Base-by-base conservation (phyloP, 2,888 invertebrate species). In the Hololepta plana region DNA sequence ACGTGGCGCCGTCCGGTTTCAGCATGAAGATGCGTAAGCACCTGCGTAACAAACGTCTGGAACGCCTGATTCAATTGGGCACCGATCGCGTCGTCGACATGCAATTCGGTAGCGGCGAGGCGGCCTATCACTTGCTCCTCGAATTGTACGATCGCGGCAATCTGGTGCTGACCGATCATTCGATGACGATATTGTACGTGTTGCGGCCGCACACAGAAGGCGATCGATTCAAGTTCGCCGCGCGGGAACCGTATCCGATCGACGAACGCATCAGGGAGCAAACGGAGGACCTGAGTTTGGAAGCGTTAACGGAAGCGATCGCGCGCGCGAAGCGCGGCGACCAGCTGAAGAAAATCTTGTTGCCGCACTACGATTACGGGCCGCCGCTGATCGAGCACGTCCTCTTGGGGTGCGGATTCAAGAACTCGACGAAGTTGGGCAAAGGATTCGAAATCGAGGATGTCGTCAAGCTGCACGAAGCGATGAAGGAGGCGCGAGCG, bases 141-240 rank as follows among this genome's bases (percentile, higher is more conserved):
- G 98, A 98, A 52, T 53, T 98, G 12, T 98, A 93, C 45, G 96
- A 96, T 55, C 60, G 85, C 41, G 95, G 98, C 27, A 99, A 99
- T 53, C 76, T 99, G 9, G 67, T 96, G 28, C 63, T 99, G 3
- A 90, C 95, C 0, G 98, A 99, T 59, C 62, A 68, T 45, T 72
- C 90, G 38, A 74, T 81, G 60, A 79, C 67, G 0, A 98, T 95
- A 43, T 60, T 98, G 6, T 85, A 91, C 54, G 75, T 96, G n/a
- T 57, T 96, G 3, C 61, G 95, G 19, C 90, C 91, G 0, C 80
- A 93, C 42, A 74, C 75, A 2, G 91, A 93, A 53, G 87, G 84
- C 3, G 90, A 93, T 45, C 82, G 85, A 54, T 56, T 81, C 29
- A 80, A 76, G 40, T 85, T 95, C 63, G 85, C 82, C 23, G 91